Evolutionary conservation across 2,113 vertebrate species (phyloP).

Genomic region (Mustelus asterias): DNA sequence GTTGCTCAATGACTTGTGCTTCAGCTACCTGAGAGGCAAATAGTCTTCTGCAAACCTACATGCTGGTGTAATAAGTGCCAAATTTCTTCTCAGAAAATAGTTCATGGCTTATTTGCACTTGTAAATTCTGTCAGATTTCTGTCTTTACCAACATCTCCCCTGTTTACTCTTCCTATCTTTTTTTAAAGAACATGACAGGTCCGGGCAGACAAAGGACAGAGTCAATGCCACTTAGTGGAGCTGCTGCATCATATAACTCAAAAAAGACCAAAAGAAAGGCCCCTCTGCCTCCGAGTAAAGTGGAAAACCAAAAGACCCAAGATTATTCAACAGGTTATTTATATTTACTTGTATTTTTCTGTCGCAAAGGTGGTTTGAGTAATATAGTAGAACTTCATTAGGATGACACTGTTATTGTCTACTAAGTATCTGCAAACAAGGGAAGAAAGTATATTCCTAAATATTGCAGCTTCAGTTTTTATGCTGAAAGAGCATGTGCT

Average conservation of each 20-base stretch:
- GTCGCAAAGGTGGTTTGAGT: background rate
- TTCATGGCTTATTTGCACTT: background rate
- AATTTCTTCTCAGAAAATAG: background rate
- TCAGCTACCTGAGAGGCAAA: background rate
- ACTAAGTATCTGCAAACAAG: background rate
- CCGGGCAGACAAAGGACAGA: slow-evolving; percentile 48
- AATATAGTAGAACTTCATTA: background rate
- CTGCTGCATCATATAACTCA: slow-evolving; percentile 54
- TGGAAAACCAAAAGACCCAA: slow-evolving; percentile 47
- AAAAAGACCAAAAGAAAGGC: slow-evolving; percentile 86
- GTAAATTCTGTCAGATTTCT: background rate
- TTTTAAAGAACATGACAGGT: slow-evolving; percentile 48
- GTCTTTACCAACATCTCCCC: background rate
- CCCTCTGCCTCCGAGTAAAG: slow-evolving; percentile 66
- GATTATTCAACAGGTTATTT: background rate
- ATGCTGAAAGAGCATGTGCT: background rate
- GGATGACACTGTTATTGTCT: background rate
- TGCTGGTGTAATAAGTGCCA: background rate
- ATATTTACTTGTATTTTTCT: background rate
- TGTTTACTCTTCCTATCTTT: slow-evolving; percentile 8
- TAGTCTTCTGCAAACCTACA: background rate
- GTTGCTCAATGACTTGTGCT: background rate
- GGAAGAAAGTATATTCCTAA: background rate
- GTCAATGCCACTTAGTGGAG: slow-evolving; percentile 57
- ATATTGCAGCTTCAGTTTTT: background rate